Base-by-base conservation (phyloP, 2,113 vertebrate genomes). In the Crotalus helleri region DNA sequence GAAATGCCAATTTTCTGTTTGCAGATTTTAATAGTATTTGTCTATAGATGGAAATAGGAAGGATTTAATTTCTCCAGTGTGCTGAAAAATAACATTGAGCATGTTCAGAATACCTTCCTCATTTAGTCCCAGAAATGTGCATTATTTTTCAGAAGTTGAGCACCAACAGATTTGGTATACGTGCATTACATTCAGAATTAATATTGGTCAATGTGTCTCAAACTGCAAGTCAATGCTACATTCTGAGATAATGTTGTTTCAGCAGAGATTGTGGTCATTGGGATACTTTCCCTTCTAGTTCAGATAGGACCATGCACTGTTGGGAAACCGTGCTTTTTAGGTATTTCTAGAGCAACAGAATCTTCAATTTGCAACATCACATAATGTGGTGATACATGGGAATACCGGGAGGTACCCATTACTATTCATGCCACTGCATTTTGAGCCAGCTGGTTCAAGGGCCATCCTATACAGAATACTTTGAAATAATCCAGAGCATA, bases 1-100 rank as follows among this genome's bases (percentile, higher is more conserved):
- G 94, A 96, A 96, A 96, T 94, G 94, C 54, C 95, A 96, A 90
- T 91, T 94, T 96, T 93, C 89, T 94, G 64, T 92, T 95, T 92
- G 86, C 91, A 87, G 91, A 96, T 95, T 96, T 93, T 95, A 95
- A 96, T 91, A 92, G 89, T 87, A 96, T 94, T 64, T 96, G 93
- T 5, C 94, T 0, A 24, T 54, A 44, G 19, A 33, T 53, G n/a
- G n/a, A 8, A 59, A 33, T n/a, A 54, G 13, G 33, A 44, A 55
- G 5, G 3, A 46, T 39, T 69, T 39, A 74, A 12, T 33, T 58
- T 6, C 24, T 49, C 8, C 39, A 39, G 21, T 9, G 1, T 29
- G 39, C 5, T 54, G 23, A n/a, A 57, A n/a, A 85, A 29, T 85
- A 19, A 55, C 64, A 54, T 44, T 89, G 17, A 81, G 44, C 51